Evolutionary conservation across 2,888 invertebrate genomes (phyloP).

Genomic region (Helicoverpa assulta): DNA sequence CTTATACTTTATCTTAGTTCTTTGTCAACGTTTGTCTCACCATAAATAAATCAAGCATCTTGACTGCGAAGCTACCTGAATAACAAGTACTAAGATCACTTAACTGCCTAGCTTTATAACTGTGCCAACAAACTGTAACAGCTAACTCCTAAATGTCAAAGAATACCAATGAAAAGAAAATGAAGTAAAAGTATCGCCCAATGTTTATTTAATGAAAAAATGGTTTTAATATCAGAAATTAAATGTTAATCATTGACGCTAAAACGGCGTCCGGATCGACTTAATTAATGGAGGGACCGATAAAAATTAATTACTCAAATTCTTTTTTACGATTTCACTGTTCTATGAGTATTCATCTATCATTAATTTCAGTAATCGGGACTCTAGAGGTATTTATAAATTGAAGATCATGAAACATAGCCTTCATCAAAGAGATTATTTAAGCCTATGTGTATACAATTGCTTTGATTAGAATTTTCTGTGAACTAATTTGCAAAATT

Average conservation of each 20-base stretch:
- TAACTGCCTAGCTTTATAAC: slow-evolving; percentile 6
- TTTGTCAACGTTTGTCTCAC: too few relatives aligned
- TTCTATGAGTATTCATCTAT: slow-evolving; percentile 60
- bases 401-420: slow-evolving; percentile 54
- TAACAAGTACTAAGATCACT: slow-evolving; percentile 8
- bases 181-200: slow-evolving; percentile 31
- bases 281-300: slow-evolving; percentile 62
- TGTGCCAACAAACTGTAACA: slow-evolving; percentile 10
- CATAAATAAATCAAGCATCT: neutral
- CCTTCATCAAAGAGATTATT: slow-evolving; percentile 61
- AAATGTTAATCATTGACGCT: slow-evolving; percentile 59
- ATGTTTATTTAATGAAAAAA: slow-evolving; percentile 44
- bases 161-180: slow-evolving; percentile 10
- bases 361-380: slow-evolving; percentile 67
- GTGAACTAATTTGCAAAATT: slow-evolving; percentile 25
- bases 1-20: too few relatives aligned
- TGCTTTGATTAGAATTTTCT: slow-evolving; percentile 50
- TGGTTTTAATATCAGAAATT: slow-evolving; percentile 54
- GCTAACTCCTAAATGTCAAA: slow-evolving; percentile 11
- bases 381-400: slow-evolving; percentile 61
- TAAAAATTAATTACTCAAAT: slow-evolving; percentile 65
- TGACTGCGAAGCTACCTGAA: slow-evolving; percentile 7
- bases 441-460: slow-evolving; percentile 53
- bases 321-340: slow-evolving; percentile 61
- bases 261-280: slow-evolving; percentile 58